These are phyloP conservation scores for Indicator indicator DNA, from an alignment of 2,113 vertebrate species.

Conservation along the genomic window DNA sequence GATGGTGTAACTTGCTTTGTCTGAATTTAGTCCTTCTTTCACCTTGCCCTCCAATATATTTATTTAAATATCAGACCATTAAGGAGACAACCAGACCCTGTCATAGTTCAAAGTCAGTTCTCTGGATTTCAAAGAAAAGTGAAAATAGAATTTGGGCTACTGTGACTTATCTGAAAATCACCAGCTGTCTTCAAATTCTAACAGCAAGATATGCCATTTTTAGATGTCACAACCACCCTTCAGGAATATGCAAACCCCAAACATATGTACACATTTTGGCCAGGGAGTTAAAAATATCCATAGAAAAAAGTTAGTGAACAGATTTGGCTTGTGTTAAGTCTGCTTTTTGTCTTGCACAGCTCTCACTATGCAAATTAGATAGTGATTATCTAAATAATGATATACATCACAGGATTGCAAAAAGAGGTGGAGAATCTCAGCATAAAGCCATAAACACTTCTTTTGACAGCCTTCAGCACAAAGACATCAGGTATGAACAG, in stretches of 20 bases:
- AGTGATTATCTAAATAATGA: neutral
- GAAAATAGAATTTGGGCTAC: slow-evolving; percentile 37
- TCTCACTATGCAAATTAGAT: neutral
- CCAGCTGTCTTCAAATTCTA: slow-evolving; percentile 30
- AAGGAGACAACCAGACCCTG: neutral
- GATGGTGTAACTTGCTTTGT: neutral
- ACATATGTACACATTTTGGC: neutral
- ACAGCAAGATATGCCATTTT: slow-evolving; percentile 37
- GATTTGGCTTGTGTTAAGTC: neutral
- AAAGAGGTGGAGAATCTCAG: neutral
- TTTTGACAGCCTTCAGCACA: slow-evolving; percentile 9
- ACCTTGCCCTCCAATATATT: neutral
- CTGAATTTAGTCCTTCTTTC: neutral
- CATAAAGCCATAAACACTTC: neutral
- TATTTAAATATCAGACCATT: neutral
- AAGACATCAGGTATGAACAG: neutral
- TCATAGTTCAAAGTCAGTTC: neutral
- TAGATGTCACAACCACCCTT: slow-evolving; percentile 33
- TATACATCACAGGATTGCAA: neutral
- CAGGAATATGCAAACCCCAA: slow-evolving; percentile 3
- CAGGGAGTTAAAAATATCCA: neutral
- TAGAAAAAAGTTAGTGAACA: neutral
- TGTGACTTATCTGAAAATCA: slow-evolving; percentile 3
- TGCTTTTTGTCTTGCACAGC: neutral
- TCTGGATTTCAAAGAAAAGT: neutral